Percentiles rank a stretch among this genome's conserved stretches.
Evolutionary conservation across 2,113 vertebrate species (phyloP).

Genomic region (Noctilio leporinus): DNA sequence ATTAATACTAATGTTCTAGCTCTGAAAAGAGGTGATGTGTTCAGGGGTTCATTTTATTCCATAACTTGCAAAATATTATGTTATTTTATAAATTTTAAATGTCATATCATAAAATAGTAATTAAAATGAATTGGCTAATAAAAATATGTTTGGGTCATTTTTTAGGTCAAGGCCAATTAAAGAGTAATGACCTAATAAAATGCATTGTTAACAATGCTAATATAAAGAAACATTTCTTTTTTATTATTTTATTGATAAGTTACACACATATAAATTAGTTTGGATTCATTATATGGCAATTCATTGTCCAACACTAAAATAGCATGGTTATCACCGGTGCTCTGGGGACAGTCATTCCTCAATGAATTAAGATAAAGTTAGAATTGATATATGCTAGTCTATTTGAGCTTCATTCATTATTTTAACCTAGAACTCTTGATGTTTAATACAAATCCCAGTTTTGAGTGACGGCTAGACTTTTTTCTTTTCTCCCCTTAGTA

Average conservation of each 20-base stretch:
- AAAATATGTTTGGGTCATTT: neutral
- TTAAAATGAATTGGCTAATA: neutral
- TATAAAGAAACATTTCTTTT: neutral
- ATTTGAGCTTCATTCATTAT: neutral
- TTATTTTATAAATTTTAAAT: neutral
- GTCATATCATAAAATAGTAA: neutral
- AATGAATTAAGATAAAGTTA: neutral
- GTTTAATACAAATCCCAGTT: neutral
- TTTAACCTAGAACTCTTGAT: neutral
- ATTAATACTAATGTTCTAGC: neutral
- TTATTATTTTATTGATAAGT: neutral
- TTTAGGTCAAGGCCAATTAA: neutral
- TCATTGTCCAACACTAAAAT: neutral
- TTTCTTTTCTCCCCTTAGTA: neutral
- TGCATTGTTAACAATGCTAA: neutral
- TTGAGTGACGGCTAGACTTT: neutral
- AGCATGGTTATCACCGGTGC: neutral
- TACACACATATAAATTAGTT: neutral
- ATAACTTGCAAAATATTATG: neutral
- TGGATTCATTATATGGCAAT: neutral
- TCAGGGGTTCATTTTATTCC: neutral
- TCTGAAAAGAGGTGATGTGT: neutral
- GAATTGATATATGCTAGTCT: neutral
- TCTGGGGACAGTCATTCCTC: neutral
- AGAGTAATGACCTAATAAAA: constrained; percentile 15